Conservation (phyloP, 2,797 vertebrate genomes). For the Liasis olivaceus region DNA sequence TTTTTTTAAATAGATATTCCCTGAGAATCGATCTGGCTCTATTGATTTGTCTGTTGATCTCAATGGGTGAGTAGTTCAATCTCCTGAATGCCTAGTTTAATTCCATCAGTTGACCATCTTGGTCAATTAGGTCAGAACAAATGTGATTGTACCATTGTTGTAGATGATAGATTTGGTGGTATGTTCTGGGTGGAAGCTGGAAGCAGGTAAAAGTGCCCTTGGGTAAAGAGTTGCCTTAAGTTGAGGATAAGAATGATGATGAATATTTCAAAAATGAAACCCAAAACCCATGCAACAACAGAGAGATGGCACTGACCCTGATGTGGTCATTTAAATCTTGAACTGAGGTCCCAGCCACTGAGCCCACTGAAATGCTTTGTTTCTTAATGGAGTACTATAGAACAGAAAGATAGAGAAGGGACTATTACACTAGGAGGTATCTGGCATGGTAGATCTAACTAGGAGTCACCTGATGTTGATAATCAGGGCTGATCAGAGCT, state of each 20-base stretch:
- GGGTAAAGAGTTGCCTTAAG: not conserved
- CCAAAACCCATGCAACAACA: not conserved
- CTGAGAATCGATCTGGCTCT: not conserved
- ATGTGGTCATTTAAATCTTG: not conserved
- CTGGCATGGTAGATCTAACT: not conserved
- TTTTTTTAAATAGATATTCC: not conserved
- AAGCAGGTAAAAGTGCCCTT: not conserved
- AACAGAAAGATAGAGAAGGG: not conserved
- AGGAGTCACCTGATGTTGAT: not conserved
- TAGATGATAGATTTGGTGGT: not conserved
- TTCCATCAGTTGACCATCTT: not conserved
- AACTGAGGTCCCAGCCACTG: not conserved
- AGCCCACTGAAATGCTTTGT: not conserved
- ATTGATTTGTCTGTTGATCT: not conserved
- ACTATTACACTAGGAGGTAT: not conserved
- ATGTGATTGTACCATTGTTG: not conserved
- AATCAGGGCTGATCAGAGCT: not conserved
- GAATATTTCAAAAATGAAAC: not conserved
- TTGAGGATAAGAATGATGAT: not conserved
- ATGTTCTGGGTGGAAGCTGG: not conserved
- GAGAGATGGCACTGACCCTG: not conserved
- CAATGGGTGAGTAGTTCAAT: not conserved
- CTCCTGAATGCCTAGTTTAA: not conserved
- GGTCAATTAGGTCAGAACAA: not conserved
- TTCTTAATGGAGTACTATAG: not conserved